A percentile compares a stretch with the other conserved stretches of the same genome.
Evolutionary conservation across 2,113 vertebrate genomes (phyloP).

Genomic region (Protobothrops flavoviridis): DNA sequence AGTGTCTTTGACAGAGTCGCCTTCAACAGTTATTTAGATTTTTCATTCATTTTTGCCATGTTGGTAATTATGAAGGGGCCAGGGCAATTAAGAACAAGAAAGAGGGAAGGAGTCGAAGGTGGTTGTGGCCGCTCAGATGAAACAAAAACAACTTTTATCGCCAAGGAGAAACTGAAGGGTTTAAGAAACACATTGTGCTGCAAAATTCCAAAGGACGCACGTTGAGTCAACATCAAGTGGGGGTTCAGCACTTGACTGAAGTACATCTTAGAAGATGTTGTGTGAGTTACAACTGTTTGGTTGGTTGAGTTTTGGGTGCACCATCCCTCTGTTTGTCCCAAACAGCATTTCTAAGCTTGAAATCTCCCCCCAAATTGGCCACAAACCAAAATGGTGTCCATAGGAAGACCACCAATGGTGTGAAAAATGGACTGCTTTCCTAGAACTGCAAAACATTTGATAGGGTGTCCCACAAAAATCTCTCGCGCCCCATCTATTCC

Average conservation of each 20-base stretch:
- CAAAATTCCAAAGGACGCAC: slow-evolving; percentile 36
- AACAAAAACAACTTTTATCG: slow-evolving; percentile 36
- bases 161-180: not conserved
- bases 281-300: not conserved
- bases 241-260: not conserved
- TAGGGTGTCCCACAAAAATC: slow-evolving; percentile 46
- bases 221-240: not conserved
- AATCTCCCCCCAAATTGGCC: not conserved
- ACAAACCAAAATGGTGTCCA: not conserved
- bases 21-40: slow-evolving; percentile 85
- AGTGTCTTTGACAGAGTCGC: slow-evolving; percentile 86
- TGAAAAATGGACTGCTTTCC: not conserved
- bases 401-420: not conserved
- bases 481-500: slow-evolving; percentile 46
- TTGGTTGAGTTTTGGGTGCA: not conserved
- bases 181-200: slow-evolving; percentile 21
- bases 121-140: slow-evolving; percentile 46
- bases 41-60: slow-evolving; percentile 66
- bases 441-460: slow-evolving; percentile 28
- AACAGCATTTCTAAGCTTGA: not conserved
- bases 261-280: not conserved
- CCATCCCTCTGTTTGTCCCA: not conserved
- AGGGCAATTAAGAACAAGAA: slow-evolving; percentile 27
- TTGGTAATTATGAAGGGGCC: slow-evolving; percentile 68
- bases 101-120: not conserved